Evolutionary conservation across 1,140 invertebrate species (phyloP), one percentile per base, ranked within the genome.

Genomic region (Anthonomus grandis): DNA sequence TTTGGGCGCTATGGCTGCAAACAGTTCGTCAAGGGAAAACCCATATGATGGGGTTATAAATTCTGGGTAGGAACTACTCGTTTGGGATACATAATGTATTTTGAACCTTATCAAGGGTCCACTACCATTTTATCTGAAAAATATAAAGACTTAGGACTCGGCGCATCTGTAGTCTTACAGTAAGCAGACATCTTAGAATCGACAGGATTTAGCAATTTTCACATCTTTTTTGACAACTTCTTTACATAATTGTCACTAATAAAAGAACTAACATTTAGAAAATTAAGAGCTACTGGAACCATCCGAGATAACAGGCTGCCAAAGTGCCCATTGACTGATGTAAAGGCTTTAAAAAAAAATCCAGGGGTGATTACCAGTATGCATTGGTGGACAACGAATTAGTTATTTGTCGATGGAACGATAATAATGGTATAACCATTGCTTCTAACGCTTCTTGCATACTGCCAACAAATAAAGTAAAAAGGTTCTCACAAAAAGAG

Each of bases 1-100:
- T 60, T 56, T 55, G 64, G 62, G 12, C 25, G 49, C 27, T 64
- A 64, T 44, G 15, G 19, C 13, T 61, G 59, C 21, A 67, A 67
- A 47, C 61, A 63, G 23, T 67, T 56, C 42, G 61, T 65, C 31
- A 23, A 52, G 4, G 56, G 58, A 13, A 61, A 67, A 44, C 63
- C 55, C 12, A 63, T 66, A 10, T 22, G 60, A 15, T 66, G 17
- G 18, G 63, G 61, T 1, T 65, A 59, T 31, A 65, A 67, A 46
- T 17, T 57, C 27, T 65, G 65, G 61, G 47, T 57, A 4, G 47
- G 44, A 0, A 24, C 25, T 9, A 61, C 56, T 18, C 24, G 44
- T 10, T 8, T 42, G 12, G 61, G 49, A 3, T 62, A 67, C 39
- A 22, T 59, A 4, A 6, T 47, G 9, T 46, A 39, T 36, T 58